phyloP scores from a whole-genome alignment of 1,140 invertebrate genomes.

The Dufourea novaeangliae region DNA sequence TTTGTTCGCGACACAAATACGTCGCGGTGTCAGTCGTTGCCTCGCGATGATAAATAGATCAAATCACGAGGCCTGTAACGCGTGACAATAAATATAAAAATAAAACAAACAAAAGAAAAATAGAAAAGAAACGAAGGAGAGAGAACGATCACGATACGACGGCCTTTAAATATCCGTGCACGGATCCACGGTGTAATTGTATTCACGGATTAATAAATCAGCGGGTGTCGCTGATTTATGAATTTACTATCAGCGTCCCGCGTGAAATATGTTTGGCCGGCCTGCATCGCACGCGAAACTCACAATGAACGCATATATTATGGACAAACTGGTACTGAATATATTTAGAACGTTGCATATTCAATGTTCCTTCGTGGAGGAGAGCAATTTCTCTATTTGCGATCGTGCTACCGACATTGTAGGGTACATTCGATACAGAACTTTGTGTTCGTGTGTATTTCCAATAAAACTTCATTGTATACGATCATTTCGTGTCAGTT shows the following conservation, averaged over 20 bases:
- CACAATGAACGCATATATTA: background rate
- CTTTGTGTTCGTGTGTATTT: no score
- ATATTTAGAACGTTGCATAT: background rate
- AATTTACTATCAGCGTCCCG: slow-evolving; percentile 10
- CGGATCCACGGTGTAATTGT: background rate
- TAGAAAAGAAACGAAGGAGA: no score
- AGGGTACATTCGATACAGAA: no score
- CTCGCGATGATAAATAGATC: background rate
- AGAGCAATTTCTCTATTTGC: background rate
- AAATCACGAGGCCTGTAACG: background rate
- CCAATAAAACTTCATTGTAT: no score
- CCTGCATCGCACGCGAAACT: background rate
- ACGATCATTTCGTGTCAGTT: no score
- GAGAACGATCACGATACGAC: no score
- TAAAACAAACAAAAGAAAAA: no score
- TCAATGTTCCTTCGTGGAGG: background rate
- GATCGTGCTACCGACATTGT: no score
- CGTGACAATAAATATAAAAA: slow-evolving; percentile 2
- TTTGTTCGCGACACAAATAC: slow-evolving; percentile 3
- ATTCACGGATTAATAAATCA: slow-evolving; percentile 4
- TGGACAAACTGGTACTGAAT: background rate
- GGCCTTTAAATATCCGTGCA: background rate
- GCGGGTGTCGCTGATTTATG: background rate
- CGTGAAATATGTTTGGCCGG: background rate
- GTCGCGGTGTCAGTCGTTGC: background rate